These are phyloP conservation scores for Montipora efflorescens DNA, from an alignment of 64 coral and sea anemone species.

Conservation along the genomic window DNA sequence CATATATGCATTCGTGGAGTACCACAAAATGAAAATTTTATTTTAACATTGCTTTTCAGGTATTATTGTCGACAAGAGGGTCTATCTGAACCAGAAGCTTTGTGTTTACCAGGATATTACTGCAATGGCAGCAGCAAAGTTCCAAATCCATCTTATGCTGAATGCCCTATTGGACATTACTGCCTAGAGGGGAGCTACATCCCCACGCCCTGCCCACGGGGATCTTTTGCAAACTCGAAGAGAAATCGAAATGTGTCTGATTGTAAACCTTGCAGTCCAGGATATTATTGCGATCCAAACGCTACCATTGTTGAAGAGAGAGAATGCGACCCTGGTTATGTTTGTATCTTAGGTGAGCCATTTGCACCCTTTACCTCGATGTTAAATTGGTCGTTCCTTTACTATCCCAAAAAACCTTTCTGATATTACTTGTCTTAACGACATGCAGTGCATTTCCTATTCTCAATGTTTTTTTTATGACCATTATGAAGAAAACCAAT, in stretches of 20 bases:
- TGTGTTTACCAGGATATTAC: slow-evolving; percentile 88
- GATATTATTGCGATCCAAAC: slow-evolving; percentile 94
- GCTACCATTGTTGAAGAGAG: slow-evolving; percentile 77
- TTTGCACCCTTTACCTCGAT: neutral
- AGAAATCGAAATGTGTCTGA: slow-evolving; percentile 88
- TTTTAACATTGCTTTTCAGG: slow-evolving; percentile 38
- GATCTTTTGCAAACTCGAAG: slow-evolving; percentile 94
- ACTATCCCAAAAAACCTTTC: too few species aligned
- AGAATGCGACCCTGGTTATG: slow-evolving; percentile 81
- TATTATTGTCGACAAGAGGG: slow-evolving; percentile 86
- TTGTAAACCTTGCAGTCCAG: slow-evolving; percentile 95
- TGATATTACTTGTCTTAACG: neutral
- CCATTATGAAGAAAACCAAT: too few species aligned
- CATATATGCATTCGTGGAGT: too few species aligned
- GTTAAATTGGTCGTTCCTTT: neutral
- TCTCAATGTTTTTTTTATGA: too few species aligned
- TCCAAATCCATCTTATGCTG: slow-evolving; percentile 79
- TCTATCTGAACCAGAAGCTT: slow-evolving; percentile 74
- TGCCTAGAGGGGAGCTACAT: slow-evolving; percentile 88
- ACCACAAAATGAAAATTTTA: neutral
- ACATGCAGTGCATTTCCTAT: neutral
- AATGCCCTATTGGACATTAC: slow-evolving; percentile 91
- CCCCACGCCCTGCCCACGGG: slow-evolving; percentile 84
- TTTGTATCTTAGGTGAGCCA: slow-evolving; percentile 89
- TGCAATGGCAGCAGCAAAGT: slow-evolving; percentile 79